Conservation (phyloP, 1,140 invertebrate genomes). For the Phortica variegata region DNA sequence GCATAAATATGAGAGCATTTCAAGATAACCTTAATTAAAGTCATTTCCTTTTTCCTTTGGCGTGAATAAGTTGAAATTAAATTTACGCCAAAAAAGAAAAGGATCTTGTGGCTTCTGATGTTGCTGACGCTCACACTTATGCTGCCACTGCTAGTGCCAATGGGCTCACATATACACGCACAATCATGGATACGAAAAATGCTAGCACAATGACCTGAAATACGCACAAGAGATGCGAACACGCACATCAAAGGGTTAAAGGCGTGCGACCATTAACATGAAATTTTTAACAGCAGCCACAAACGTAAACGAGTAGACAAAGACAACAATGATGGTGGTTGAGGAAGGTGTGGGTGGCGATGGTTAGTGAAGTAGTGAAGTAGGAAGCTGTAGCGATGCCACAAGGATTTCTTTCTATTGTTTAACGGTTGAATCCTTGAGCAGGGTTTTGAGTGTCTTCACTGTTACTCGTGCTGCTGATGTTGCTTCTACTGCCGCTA, state of each 20-base stretch:
- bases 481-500: too few species aligned
- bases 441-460: too few species aligned
- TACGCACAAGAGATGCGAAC: neutral
- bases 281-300: constrained; percentile 48
- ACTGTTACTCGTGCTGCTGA: too few species aligned
- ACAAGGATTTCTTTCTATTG: too few species aligned
- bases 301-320: constrained; percentile 19
- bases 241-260: constrained; percentile 37
- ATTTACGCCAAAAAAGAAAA: constrained; percentile 39
- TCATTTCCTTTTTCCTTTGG: constrained; percentile 35
- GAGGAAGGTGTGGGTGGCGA: too few species aligned
- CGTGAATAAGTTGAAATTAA: constrained; percentile 37
- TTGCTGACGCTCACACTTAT: too few species aligned
- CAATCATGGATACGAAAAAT: constrained; percentile 25
- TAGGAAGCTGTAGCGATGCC: too few species aligned
- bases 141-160: too few species aligned
- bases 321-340: too few species aligned
- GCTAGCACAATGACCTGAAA: constrained; percentile 37
- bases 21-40: constrained; percentile 54
- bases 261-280: constrained; percentile 51
- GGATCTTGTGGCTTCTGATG: too few species aligned
- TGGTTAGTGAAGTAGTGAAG: too few species aligned
- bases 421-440: too few species aligned
- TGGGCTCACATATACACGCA: constrained; percentile 42
- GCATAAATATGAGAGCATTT: constrained; percentile 49